A percentile compares a stretch with the other conserved stretches of the same genome.
phyloP scores from a whole-genome alignment of 2,797 vertebrate genomes.

The Myotis daubentonii region DNA sequence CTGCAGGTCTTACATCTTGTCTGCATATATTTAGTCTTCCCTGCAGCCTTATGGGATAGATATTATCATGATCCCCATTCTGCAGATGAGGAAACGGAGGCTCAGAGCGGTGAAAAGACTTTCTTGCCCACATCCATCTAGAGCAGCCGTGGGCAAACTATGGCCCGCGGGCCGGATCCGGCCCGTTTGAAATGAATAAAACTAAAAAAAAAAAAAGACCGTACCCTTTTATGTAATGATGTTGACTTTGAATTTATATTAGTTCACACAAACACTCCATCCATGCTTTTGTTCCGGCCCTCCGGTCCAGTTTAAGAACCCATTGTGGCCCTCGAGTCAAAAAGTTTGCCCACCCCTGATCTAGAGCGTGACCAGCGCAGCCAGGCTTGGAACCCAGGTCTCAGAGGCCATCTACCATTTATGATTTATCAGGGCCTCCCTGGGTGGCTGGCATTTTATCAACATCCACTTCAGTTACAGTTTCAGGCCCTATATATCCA shows the following conservation, averaged over 20 bases:
- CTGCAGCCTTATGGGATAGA: not conserved
- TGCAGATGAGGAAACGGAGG: not conserved
- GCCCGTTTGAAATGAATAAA: too few species aligned
- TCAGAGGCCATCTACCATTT: not conserved
- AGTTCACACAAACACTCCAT: too few species aligned
- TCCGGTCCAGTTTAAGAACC: too few species aligned
- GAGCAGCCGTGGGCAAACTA: not conserved
- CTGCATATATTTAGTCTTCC: not conserved
- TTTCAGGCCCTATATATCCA: accelerated
- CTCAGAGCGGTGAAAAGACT: not conserved
- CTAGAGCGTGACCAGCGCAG: not conserved
- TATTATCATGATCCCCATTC: not conserved
- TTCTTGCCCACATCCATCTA: not conserved
- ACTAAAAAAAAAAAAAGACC: too few species aligned
- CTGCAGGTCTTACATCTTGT: too few species aligned
- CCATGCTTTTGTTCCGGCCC: too few species aligned
- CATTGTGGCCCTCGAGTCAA: too few species aligned
- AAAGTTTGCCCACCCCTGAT: too few species aligned
- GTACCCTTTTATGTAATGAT: too few species aligned
- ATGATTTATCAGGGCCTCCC: not conserved
- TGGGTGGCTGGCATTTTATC: not conserved
- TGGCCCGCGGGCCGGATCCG: too few species aligned
- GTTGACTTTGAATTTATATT: too few species aligned
- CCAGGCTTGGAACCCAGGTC: not conserved
- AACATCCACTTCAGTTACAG: accelerated